Conservation (phyloP, 2,113 vertebrate species). For the Pituophis catenifer region DNA sequence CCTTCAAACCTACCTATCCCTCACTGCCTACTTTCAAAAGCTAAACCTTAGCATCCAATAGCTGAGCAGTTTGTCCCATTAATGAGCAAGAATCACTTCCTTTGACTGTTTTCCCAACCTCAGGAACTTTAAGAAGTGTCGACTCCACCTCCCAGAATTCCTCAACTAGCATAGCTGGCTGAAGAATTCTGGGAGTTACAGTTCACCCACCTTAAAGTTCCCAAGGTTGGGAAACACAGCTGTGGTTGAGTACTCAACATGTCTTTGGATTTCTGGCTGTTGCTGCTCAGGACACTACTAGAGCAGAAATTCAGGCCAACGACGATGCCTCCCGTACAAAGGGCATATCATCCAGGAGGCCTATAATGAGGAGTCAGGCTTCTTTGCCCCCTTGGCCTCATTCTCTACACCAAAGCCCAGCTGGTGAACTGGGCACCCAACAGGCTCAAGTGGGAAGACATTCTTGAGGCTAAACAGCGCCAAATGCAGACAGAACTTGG, state of each 20-base stretch:
- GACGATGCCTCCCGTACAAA: not conserved
- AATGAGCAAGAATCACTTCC: not conserved
- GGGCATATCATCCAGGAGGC: not conserved
- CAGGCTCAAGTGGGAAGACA: not conserved
- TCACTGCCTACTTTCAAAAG: not conserved
- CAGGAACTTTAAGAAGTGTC: not conserved
- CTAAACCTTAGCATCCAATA: not conserved
- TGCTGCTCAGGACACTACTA: not conserved
- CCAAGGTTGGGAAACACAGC: not conserved
- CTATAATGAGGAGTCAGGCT: not conserved
- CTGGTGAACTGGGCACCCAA: not conserved
- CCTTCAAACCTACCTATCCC: not conserved
- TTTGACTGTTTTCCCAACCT: not conserved
- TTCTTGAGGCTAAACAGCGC: too few relatives aligned
- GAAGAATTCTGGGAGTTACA: not conserved
- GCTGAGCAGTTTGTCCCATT: not conserved
- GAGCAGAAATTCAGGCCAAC: not conserved
- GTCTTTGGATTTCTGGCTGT: not conserved
- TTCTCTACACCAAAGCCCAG: not conserved
- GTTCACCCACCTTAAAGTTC: not conserved
- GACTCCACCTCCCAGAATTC: not conserved
- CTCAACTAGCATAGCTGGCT: not conserved
- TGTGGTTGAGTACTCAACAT: not conserved
- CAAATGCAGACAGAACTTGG: not conserved
- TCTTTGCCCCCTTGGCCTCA: not conserved